These are phyloP conservation scores for Anniella stebbinsi DNA, from an alignment of 2,797 vertebrate genomes.

Conservation along the genomic window DNA sequence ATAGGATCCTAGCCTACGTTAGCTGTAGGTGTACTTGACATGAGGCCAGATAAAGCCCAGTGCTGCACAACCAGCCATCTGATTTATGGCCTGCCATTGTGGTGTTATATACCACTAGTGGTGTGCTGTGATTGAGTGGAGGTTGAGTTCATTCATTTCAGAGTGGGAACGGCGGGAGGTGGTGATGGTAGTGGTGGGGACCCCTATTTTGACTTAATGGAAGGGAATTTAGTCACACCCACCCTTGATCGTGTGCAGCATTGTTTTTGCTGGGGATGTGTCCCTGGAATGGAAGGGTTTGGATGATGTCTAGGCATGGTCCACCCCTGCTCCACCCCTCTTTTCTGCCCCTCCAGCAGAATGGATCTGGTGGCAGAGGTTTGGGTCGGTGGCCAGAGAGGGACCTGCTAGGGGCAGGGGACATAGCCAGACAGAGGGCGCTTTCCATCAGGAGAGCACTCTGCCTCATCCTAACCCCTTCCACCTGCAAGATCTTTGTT, in stretches of 20 bases:
- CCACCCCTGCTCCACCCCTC: background rate
- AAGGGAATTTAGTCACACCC: background rate
- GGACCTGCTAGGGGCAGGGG: background rate
- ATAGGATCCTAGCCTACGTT: too few species aligned
- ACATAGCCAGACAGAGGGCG: background rate
- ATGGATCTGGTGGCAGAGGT: background rate
- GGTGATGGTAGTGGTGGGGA: background rate
- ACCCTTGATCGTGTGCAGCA: background rate
- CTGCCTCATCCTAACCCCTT: background rate
- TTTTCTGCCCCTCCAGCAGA: background rate
- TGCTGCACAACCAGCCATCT: too few species aligned
- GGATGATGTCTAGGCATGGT: background rate
- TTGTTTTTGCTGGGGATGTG: background rate
- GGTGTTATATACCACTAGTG: too few species aligned
- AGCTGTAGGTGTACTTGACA: too few species aligned
- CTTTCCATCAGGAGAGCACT: background rate
- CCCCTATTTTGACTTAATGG: background rate
- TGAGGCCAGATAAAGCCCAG: too few species aligned
- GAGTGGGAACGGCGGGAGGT: background rate
- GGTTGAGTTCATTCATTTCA: background rate
- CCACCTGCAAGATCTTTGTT: background rate
- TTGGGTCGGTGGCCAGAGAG: background rate
- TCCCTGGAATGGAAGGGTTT: background rate
- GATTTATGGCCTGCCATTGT: too few species aligned
- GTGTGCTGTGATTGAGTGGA: too few species aligned